These are phyloP conservation scores for Carposina sasakii DNA, from an alignment of 1,140 invertebrate species.

Conservation along the genomic window DNA sequence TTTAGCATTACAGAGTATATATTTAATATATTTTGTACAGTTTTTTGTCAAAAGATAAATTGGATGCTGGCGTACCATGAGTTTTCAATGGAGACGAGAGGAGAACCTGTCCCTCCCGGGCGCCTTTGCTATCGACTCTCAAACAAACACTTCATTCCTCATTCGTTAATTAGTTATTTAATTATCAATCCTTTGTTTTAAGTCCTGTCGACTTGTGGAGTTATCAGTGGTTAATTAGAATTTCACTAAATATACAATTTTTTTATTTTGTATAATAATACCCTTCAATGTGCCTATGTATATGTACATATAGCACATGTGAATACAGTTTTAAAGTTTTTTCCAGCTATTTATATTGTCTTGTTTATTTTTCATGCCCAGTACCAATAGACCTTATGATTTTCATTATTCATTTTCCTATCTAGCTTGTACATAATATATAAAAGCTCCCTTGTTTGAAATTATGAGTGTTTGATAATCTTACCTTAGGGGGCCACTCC, in stretches of 20 bases:
- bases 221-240: conserved; percentile 70
- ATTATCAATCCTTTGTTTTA: conserved; percentile 68
- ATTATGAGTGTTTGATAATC: too few species aligned
- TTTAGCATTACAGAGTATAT: conserved; percentile 73
- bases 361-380: too few species aligned
- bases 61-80: conserved; percentile 69
- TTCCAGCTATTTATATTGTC: too few species aligned
- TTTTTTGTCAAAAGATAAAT: conserved; percentile 74
- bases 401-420: too few species aligned
- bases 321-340: too few species aligned
- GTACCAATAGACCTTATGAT: too few species aligned
- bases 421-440: too few species aligned
- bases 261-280: conserved; percentile 72
- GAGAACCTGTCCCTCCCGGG: conserved; percentile 47
- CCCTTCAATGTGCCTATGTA: conserved; percentile 63
- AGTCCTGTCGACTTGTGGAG: conserved; percentile 67
- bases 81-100: conserved; percentile 64
- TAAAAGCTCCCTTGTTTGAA: too few species aligned
- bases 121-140: conserved; percentile 49
- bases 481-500: too few species aligned
- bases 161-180: conserved; percentile 48
- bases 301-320: conserved; percentile 51
- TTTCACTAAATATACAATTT: conserved; percentile 67
- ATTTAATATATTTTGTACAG: conserved; percentile 75
- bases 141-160: conserved; percentile 32